Base-by-base conservation (phyloP, 2,797 vertebrate genomes). In the Mallotus villosus region DNA sequence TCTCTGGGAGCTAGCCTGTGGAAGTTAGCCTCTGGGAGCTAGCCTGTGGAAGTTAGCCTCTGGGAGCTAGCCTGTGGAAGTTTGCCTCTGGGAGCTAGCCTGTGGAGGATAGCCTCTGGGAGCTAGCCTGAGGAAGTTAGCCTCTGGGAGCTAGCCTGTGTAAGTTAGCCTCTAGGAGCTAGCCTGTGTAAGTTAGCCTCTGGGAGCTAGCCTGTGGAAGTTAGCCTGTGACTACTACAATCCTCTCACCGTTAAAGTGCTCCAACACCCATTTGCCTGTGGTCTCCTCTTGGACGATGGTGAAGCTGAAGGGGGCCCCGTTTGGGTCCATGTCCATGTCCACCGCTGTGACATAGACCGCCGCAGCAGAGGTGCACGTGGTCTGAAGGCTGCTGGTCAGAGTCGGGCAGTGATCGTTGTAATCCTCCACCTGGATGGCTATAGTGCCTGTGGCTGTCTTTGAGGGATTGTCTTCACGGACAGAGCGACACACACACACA, bases 371-470 rank as follows among this genome's bases (percentile, higher is more conserved):
- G 12, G 84, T 85, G 63, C 97, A 99, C 49, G 97, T 51, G 0
- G 37, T 91, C 61, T 84, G 80, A 0, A 73, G 3, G 0, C 76
- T 41, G 65, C 88, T 88, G n/a, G 86, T 85, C 69, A 99, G 81
- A 1, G 37, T 71, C 2, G 97, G 97, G 73, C 96, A 97, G 75
- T 98, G 91, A 89, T 98, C 96, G 80, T 99, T 96, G 66, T 81
- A 80, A 82, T 95, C 93, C 78, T 86, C 73, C 32, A 96, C 89
- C 0, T 82, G 74, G 79, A 95, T 88, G 21, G 87, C 53, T 0
- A 95, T 78, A 1, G 92, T 98, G 53, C 97, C 97, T 0, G 97
- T 99, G 74, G 91, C 85, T 0, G 96, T 97, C 90, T 94, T 90
- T 49, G 65, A 72, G 1, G 92, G 91, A 27, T 76, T 25, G 74